Percentiles rank a stretch among this genome's conserved stretches.
phyloP scores from a whole-genome alignment of 2,113 vertebrate genomes.

The Elephantulus edwardii region DNA sequence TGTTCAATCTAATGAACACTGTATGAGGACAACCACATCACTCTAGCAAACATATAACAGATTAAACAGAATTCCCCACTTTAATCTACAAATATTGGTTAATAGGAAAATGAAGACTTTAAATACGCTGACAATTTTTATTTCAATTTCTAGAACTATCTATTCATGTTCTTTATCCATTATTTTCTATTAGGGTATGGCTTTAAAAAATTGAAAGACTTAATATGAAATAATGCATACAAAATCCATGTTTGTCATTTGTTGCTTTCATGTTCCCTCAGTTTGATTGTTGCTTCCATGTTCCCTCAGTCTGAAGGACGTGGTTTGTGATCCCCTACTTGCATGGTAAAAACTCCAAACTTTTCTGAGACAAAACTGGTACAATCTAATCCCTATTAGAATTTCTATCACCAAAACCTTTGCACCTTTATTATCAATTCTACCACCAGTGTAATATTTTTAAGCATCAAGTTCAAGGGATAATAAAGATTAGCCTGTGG shows the following conservation, averaged over 20 bases:
- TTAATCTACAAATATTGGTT: neutral
- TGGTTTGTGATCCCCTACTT: neutral
- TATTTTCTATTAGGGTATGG: neutral
- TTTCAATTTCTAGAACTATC: slow-evolving; percentile 14
- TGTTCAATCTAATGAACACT: slow-evolving; percentile 33
- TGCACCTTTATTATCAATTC: neutral
- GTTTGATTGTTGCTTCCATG: neutral
- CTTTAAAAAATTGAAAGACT: neutral
- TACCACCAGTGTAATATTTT: neutral
- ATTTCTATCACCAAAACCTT: slow-evolving; percentile 22
- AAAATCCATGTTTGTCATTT: neutral
- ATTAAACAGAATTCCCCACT: neutral
- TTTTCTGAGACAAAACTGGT: neutral
- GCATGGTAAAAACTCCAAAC: neutral
- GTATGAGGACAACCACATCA: neutral
- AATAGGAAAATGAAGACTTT: slow-evolving; percentile 1
- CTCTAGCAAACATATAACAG: neutral
- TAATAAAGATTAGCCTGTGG: neutral
- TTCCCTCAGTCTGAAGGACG: slow-evolving; percentile 40
- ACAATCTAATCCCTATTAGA: slow-evolving; percentile 20
- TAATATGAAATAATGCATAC: slow-evolving; percentile 27
- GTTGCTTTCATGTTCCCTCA: neutral
- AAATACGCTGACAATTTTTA: neutral
- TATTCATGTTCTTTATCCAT: neutral
- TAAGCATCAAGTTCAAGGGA: slow-evolving; percentile 13